phyloP scores from a whole-genome alignment of 2,888 invertebrate species.

The Meiosimyza platycephala region DNA sequence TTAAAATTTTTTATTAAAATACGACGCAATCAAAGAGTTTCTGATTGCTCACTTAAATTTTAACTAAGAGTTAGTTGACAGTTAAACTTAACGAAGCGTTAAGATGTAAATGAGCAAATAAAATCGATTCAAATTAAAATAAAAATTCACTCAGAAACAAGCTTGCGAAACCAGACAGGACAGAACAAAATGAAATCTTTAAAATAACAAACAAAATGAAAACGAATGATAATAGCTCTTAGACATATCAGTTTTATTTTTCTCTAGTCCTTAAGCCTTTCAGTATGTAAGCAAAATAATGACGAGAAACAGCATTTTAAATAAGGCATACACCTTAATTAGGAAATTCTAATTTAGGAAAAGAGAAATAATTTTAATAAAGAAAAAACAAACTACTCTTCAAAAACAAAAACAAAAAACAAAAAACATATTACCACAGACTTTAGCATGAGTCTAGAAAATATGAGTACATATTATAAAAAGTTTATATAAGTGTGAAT shows the following conservation, averaged over 20 bases:
- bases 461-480: slow-evolving; percentile 38
- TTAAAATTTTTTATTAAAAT: not conserved
- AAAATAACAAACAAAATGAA: slow-evolving; percentile 55
- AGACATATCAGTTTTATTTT: slow-evolving; percentile 66
- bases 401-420: slow-evolving; percentile 34
- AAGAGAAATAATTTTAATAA: slow-evolving; percentile 18
- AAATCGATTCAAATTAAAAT: slow-evolving; percentile 42
- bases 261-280: slow-evolving; percentile 49
- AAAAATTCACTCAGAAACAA: slow-evolving; percentile 16
- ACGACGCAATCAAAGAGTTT: slow-evolving; percentile 8
- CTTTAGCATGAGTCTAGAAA: slow-evolving; percentile 42
- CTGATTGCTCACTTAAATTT: no score
- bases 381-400: slow-evolving; percentile 43
- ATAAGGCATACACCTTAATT: slow-evolving; percentile 16
- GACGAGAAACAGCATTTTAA: slow-evolving; percentile 22
- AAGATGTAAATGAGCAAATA: no score
- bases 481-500: slow-evolving; percentile 15
- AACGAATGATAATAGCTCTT: slow-evolving; percentile 68
- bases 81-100: no score
- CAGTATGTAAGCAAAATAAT: slow-evolving; percentile 11
- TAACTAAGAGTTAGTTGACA: no score
- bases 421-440: slow-evolving; percentile 34
- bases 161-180: slow-evolving; percentile 1
- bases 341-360: slow-evolving; percentile 28
- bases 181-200: slow-evolving; percentile 28